phyloP scores from a whole-genome alignment of 2,888 invertebrate genomes.

The Omphaloscelis lunosa region DNA sequence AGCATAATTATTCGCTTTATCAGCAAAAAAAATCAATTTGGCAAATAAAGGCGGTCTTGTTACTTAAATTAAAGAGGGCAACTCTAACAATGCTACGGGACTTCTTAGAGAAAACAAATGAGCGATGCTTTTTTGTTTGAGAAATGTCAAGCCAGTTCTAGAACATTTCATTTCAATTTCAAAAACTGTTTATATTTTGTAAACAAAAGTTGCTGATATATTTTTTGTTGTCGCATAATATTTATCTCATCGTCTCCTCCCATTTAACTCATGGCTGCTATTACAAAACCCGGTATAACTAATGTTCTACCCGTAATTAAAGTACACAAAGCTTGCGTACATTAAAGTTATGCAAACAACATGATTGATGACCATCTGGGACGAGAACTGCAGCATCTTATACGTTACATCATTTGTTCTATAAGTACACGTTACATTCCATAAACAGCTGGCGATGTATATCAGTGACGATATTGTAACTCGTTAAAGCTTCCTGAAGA shows the following conservation, averaged over 20 bases:
- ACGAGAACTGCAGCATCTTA: constrained; percentile 48
- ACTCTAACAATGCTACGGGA: constrained; percentile 18
- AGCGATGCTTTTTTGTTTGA: neutral
- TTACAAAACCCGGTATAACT: constrained; percentile 31
- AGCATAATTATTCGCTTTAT: constrained; percentile 87
- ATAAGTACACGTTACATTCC: constrained; percentile 59
- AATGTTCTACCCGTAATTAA: constrained; percentile 46
- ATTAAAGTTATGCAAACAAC: constrained; percentile 58
- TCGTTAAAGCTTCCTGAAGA: constrained; percentile 72
- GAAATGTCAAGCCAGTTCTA: neutral
- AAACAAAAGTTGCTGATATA: neutral
- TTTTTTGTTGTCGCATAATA: neutral
- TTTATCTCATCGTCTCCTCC: neutral
- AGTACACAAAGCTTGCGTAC: constrained; percentile 53
- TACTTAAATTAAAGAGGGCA: constrained; percentile 53
- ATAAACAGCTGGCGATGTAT: constrained; percentile 22
- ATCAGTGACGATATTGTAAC: constrained; percentile 14
- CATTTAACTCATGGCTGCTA: constrained; percentile 21
- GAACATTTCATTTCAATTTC: constrained; percentile 1
- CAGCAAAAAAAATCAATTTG: constrained; percentile 84
- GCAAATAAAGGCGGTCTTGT: constrained; percentile 62
- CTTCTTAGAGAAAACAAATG: constrained; percentile 4
- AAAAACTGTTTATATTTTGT: constrained; percentile 1
- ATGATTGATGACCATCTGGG: constrained; percentile 61
- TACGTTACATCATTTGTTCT: constrained; percentile 50